phyloP scores from a whole-genome alignment of 2,888 invertebrate genomes.

The Adineta ricciae region DNA sequence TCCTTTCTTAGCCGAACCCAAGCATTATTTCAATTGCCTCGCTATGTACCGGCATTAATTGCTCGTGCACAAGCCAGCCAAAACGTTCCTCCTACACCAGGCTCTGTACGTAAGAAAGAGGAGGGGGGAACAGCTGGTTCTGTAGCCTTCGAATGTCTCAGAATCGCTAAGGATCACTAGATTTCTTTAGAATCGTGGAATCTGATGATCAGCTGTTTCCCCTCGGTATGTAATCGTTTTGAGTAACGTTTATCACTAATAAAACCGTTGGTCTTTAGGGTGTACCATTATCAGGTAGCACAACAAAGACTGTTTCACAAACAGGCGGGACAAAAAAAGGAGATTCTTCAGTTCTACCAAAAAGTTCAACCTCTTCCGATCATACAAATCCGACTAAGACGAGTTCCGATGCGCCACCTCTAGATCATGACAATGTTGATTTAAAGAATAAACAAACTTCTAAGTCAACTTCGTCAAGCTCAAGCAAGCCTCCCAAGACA shows the following conservation, averaged over 20 bases:
- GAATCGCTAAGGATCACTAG: no score
- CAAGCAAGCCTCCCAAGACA: not conserved
- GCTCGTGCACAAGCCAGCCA: not conserved
- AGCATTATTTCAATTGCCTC: not conserved
- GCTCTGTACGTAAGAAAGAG: no score
- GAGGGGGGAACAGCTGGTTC: no score
- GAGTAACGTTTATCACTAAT: no score
- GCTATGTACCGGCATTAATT: not conserved
- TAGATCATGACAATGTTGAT: not conserved
- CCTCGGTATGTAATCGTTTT: not conserved
- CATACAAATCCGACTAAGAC: not conserved
- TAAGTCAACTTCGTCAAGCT: not conserved
- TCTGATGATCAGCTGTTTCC: no score
- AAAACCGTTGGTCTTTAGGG: not conserved
- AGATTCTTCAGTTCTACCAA: not conserved
- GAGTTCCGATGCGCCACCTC: not conserved
- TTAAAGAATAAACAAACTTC: not conserved
- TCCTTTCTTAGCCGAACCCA: not conserved
- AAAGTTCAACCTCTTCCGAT: not conserved
- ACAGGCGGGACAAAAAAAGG: not conserved
- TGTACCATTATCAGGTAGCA: not conserved
- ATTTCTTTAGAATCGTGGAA: no score
- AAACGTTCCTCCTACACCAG: not conserved
- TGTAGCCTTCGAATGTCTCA: no score
- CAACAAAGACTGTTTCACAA: not conserved